Evolutionary conservation across 2,113 vertebrate genomes (phyloP).

Genomic region (Silurus asotus): DNA sequence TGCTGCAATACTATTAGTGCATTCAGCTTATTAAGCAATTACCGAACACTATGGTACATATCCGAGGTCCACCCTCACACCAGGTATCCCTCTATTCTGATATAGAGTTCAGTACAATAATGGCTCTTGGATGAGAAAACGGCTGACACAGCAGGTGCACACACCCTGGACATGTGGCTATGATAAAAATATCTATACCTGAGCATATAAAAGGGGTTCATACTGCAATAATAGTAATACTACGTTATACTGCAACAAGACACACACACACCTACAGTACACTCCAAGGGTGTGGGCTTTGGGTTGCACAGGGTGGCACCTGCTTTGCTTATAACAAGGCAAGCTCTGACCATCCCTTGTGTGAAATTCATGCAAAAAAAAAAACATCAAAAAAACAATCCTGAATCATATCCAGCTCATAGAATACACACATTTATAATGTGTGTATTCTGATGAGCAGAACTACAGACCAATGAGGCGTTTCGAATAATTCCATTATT

Average conservation of each 20-base stretch:
- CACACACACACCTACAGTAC: neutral
- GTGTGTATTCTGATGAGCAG: neutral
- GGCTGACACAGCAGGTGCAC: slow-evolving; percentile 36
- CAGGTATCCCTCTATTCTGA: neutral
- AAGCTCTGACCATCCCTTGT: neutral
- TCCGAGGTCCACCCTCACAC: neutral
- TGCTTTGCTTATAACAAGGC: neutral
- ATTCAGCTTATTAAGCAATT: too few species aligned
- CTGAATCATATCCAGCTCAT: neutral
- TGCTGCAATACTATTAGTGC: neutral
- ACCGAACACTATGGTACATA: too few species aligned
- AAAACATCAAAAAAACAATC: neutral
- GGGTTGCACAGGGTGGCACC: neutral
- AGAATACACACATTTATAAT: neutral
- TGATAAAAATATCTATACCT: neutral
- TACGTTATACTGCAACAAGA: neutral
- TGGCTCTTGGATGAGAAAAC: slow-evolving; percentile 15
- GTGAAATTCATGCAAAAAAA: neutral
- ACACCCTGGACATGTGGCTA: slow-evolving; percentile 6
- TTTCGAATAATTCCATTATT: neutral
- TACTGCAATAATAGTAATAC: too few species aligned
- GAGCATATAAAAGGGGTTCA: neutral
- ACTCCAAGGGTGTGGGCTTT: neutral
- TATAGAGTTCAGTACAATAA: neutral
- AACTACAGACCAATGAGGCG: neutral